Conservation (phyloP, 2,113 vertebrate species). For the Chloropsis hardwickii region DNA sequence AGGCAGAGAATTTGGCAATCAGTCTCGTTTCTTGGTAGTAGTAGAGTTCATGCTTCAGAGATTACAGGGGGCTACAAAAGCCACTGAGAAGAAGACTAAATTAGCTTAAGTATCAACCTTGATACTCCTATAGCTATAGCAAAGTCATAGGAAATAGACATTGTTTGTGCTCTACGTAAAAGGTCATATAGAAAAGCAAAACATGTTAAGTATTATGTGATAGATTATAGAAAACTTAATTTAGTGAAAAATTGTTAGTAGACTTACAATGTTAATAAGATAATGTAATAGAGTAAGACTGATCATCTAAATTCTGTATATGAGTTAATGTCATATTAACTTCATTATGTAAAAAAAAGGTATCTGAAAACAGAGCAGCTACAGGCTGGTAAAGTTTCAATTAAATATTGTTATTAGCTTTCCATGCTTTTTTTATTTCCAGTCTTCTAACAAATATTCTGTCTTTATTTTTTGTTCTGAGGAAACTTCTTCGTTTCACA, state of each 20-base stretch:
- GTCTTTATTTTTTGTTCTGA: not conserved
- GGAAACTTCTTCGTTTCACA: not conserved
- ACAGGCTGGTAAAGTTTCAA: not conserved
- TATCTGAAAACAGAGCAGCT: not conserved
- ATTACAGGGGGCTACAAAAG: not conserved
- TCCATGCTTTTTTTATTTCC: not conserved
- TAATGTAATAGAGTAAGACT: not conserved
- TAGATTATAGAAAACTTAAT: not conserved
- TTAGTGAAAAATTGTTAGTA: not conserved
- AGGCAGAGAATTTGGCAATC: not conserved
- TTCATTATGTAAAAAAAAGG: not conserved
- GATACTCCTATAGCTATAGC: not conserved
- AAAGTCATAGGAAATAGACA: not conserved
- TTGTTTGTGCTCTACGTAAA: not conserved
- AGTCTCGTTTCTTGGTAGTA: not conserved
- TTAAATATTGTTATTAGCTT: not conserved
- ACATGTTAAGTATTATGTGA: not conserved
- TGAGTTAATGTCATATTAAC: not conserved
- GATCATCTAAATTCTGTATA: not conserved
- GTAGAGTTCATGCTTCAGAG: not conserved
- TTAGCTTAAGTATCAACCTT: not conserved
- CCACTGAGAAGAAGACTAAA: not conserved
- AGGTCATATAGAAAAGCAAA: not conserved
- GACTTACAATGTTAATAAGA: not conserved
- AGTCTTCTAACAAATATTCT: not conserved